phyloP scores from a whole-genome alignment of 2,888 invertebrate genomes.

The Conops quadrifasciatus region DNA sequence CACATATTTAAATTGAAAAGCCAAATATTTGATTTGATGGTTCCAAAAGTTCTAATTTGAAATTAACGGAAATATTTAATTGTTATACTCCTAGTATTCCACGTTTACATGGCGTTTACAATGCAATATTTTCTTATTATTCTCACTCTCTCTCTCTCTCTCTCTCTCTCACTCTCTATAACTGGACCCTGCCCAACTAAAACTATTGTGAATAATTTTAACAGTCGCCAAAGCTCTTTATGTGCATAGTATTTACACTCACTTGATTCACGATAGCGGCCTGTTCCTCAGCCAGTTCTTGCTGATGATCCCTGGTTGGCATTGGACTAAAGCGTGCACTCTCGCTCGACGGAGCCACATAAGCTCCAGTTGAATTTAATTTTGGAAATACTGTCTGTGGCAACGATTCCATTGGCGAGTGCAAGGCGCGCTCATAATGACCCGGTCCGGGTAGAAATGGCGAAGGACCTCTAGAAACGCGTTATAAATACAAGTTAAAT shows the following conservation, averaged over 20 bases:
- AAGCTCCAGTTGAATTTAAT: slow-evolving; percentile 63
- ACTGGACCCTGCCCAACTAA: too few species aligned
- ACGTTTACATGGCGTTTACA: background rate
- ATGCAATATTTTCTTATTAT: background rate
- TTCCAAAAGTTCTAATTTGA: too few species aligned
- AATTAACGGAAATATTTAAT: too few species aligned
- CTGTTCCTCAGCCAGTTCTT: slow-evolving; percentile 64
- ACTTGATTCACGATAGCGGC: slow-evolving; percentile 64
- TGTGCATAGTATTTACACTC: slow-evolving; percentile 42
- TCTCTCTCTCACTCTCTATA: background rate
- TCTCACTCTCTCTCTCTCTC: background rate
- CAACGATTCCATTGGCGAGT: slow-evolving; percentile 62
- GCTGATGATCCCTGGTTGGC: slow-evolving; percentile 65
- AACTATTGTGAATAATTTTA: background rate
- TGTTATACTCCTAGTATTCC: too few species aligned
- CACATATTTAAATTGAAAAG: too few species aligned
- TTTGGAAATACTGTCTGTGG: slow-evolving; percentile 69
- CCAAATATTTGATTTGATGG: too few species aligned
- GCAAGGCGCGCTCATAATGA: slow-evolving; percentile 61
- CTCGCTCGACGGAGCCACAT: slow-evolving; percentile 55
- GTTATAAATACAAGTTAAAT: background rate
- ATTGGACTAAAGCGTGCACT: slow-evolving; percentile 61
- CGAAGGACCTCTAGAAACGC: slow-evolving; percentile 66
- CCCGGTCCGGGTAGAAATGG: slow-evolving; percentile 69
- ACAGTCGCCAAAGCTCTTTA: background rate